Evolutionary conservation across 2,113 vertebrate species (phyloP).

Genomic region (Cyprinodon variegatus): DNA sequence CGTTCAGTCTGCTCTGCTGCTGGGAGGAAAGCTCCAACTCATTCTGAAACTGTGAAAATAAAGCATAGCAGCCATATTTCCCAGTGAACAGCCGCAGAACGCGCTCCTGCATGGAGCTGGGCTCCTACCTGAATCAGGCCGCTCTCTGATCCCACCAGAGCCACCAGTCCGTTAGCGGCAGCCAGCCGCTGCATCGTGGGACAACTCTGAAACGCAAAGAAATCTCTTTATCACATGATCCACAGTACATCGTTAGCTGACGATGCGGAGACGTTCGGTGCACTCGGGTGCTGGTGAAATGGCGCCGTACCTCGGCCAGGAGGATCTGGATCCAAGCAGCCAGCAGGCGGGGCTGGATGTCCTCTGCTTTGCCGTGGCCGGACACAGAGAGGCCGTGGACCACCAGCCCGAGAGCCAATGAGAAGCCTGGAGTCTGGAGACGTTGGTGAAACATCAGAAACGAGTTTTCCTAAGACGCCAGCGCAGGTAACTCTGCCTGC

Average conservation of each 20-base stretch:
- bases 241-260: no score
- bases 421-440: slow-evolving; percentile 89
- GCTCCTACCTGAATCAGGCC: slow-evolving; percentile 85
- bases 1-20: slow-evolving; percentile 88
- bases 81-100: background rate
- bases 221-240: background rate
- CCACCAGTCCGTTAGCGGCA: slow-evolving; percentile 89
- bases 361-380: slow-evolving; percentile 93
- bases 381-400: slow-evolving; percentile 88
- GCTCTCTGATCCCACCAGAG: slow-evolving; percentile 90
- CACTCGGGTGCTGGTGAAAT: no score
- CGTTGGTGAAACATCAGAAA: background rate
- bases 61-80: background rate
- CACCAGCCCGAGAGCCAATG: slow-evolving; percentile 87
- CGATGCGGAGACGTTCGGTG: no score
- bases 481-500: background rate
- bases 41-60: slow-evolving; percentile 81
- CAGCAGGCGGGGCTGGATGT: slow-evolving; percentile 86
- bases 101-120: background rate
- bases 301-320: slow-evolving; percentile 84
- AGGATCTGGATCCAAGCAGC: slow-evolving; percentile 89
- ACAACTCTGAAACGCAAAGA: slow-evolving; percentile 81
- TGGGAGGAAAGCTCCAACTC: slow-evolving; percentile 85
- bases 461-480: no score
- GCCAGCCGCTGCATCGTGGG: slow-evolving; percentile 96